Evolutionary conservation across 2,797 vertebrate genomes (phyloP).

Genomic region (Squalus acanthias): DNA sequence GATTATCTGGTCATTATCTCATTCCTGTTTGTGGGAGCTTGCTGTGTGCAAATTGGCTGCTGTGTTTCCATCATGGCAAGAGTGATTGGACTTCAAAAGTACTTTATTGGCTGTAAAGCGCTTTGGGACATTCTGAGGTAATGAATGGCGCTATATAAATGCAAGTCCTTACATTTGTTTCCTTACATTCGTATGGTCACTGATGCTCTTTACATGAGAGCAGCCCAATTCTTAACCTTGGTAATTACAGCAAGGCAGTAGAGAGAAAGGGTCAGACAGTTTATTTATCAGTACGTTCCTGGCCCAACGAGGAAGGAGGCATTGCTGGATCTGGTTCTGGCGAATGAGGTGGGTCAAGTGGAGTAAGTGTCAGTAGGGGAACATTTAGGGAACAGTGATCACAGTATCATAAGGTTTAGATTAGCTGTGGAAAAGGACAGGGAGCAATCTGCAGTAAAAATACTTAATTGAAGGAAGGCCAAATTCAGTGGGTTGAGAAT

Average conservation of each 20-base stretch:
- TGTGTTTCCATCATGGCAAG: not conserved
- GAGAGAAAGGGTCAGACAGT: not conserved
- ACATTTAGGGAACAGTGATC: too few species aligned
- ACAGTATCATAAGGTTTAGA: too few species aligned
- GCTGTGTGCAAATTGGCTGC: not conserved
- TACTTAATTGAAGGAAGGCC: too few species aligned
- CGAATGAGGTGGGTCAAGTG: too few species aligned
- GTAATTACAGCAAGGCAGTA: not conserved
- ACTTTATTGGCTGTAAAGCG: not conserved
- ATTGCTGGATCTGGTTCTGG: too few species aligned
- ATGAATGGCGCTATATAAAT: not conserved
- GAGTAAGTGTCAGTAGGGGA: too few species aligned
- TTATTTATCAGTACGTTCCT: not conserved
- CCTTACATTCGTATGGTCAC: not conserved
- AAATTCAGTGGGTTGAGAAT: too few species aligned
- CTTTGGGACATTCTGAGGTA: not conserved
- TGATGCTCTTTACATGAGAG: not conserved
- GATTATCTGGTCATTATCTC: not conserved
- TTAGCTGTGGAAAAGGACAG: too few species aligned
- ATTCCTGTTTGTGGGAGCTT: not conserved
- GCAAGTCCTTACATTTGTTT: not conserved
- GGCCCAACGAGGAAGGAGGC: too few species aligned
- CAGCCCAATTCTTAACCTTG: not conserved
- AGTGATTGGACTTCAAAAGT: not conserved
- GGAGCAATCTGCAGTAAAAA: too few species aligned